A percentile compares a stretch with the other conserved stretches of the same genome.
phyloP scores from a whole-genome alignment of 2,888 invertebrate species.

The Polylopha cassiicola region DNA sequence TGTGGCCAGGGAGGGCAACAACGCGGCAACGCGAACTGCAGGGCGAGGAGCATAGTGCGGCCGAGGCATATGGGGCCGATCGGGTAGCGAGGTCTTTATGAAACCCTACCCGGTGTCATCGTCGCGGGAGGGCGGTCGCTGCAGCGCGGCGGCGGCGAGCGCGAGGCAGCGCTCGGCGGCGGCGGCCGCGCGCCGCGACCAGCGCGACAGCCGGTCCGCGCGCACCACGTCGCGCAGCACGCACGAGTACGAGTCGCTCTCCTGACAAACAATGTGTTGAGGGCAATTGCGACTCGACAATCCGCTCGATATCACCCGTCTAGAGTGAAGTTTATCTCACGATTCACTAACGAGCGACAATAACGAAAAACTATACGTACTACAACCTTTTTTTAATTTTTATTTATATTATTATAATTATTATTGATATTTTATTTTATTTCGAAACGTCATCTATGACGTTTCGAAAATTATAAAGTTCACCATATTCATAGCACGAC shows the following conservation, averaged over 20 bases:
- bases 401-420: too few species aligned
- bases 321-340: too few species aligned
- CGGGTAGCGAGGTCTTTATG: not conserved
- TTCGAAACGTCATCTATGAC: too few species aligned
- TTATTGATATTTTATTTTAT: too few species aligned
- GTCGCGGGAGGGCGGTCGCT: constrained; percentile 40
- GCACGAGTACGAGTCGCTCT: constrained; percentile 62
- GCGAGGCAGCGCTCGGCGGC: constrained; percentile 68
- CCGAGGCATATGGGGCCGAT: not conserved
- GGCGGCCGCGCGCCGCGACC: constrained; percentile 62
- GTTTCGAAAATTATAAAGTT: too few species aligned
- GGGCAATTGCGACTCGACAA: too few species aligned
- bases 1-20: too few species aligned
- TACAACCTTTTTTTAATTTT: too few species aligned
- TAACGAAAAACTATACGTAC: too few species aligned
- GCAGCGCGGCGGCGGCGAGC: constrained; percentile 66
- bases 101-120: constrained; percentile 47
- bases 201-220: constrained; percentile 62
- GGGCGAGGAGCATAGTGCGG: not conserved
- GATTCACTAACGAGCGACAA: too few species aligned
- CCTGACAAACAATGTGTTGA: constrained; percentile 37
- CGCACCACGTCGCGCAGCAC: constrained; percentile 68
- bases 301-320: too few species aligned
- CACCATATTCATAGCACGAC: too few species aligned
- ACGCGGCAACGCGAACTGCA: not conserved